Evolutionary conservation across 2,888 invertebrate genomes (phyloP).

Genomic region (Leucoma salicis): DNA sequence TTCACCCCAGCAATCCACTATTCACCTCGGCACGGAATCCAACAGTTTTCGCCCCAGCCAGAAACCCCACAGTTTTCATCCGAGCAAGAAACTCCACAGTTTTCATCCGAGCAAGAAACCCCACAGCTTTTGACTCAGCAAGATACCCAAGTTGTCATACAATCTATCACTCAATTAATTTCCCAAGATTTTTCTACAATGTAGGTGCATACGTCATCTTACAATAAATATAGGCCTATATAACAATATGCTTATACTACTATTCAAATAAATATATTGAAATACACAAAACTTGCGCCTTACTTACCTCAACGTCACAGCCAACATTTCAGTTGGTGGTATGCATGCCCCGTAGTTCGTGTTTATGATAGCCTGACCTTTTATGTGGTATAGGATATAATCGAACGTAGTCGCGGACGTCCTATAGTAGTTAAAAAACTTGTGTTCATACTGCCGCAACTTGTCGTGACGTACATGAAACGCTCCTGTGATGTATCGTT

Average conservation of each 20-base stretch:
- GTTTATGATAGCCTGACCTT: conserved; percentile 7
- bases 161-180: conserved; percentile 2
- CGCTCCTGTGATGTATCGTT: conserved; percentile 12
- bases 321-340: conserved; percentile 1
- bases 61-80: conserved; percentile 2
- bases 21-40: neutral
- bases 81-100: conserved; percentile 1
- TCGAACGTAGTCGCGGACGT: conserved; percentile 13
- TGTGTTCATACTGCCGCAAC: conserved; percentile 8
- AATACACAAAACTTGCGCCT: conserved; percentile 1
- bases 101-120: too few relatives aligned
- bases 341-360: conserved; percentile 8
- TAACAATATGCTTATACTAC: neutral
- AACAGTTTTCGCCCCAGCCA: conserved; percentile 1
- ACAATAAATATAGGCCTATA: conserved; percentile 1
- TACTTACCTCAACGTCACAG: neutral
- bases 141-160: conserved; percentile 2
- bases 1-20: neutral
- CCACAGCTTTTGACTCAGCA: too few relatives aligned
- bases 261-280: conserved; percentile 2
- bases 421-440: conserved; percentile 10
- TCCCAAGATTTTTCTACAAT: conserved; percentile 2
- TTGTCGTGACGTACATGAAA: conserved; percentile 11
- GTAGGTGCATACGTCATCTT: conserved; percentile 2
- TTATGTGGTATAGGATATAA: conserved; percentile 11